Evolutionary conservation across 2,888 invertebrate genomes (phyloP).

Genomic region (Zygothrica quintamaculata): DNA sequence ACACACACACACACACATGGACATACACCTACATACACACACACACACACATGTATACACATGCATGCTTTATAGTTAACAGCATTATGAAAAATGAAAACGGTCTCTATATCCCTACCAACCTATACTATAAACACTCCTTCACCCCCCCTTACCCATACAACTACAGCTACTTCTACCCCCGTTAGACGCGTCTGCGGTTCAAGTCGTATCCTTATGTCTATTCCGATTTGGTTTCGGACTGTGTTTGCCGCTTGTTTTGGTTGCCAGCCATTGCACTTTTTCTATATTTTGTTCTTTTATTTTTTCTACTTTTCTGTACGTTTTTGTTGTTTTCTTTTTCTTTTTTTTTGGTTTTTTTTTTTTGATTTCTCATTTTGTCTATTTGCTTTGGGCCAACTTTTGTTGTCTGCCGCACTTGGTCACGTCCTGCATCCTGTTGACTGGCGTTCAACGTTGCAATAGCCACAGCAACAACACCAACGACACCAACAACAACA

Average conservation of each 20-base stretch:
- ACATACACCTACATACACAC: constrained; percentile 24
- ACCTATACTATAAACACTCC: constrained; percentile 10
- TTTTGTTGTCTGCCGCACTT: constrained; percentile 58
- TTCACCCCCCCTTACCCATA: constrained; percentile 3
- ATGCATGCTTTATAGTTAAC: constrained; percentile 53
- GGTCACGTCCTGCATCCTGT: constrained; percentile 67
- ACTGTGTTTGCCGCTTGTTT: constrained; percentile 31
- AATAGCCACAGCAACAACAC: constrained; percentile 17
- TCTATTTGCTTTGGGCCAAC: constrained; percentile 43
- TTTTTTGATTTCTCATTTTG: constrained; percentile 10
- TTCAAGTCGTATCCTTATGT: constrained; percentile 41
- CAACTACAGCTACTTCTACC: constrained; percentile 8
- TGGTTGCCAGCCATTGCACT: constrained; percentile 41
- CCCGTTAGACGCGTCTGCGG: constrained; percentile 68
- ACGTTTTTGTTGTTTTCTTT: too few species aligned
- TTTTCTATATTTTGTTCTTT: constrained; percentile 42
- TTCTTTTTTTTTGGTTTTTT: constrained; percentile 29
- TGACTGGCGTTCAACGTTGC: constrained; percentile 25
- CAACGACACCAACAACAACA: constrained; percentile 18
- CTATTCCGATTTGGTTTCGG: constrained; percentile 41
- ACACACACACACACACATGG: constrained; percentile 18
- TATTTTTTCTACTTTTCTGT: constrained; percentile 38
- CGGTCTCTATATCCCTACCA: constrained; percentile 39
- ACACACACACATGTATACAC: constrained; percentile 20
- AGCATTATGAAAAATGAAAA: constrained; percentile 77